Evolutionary conservation across 1,140 invertebrate species (phyloP).

Genomic region (Bilobella aurantiaca): DNA sequence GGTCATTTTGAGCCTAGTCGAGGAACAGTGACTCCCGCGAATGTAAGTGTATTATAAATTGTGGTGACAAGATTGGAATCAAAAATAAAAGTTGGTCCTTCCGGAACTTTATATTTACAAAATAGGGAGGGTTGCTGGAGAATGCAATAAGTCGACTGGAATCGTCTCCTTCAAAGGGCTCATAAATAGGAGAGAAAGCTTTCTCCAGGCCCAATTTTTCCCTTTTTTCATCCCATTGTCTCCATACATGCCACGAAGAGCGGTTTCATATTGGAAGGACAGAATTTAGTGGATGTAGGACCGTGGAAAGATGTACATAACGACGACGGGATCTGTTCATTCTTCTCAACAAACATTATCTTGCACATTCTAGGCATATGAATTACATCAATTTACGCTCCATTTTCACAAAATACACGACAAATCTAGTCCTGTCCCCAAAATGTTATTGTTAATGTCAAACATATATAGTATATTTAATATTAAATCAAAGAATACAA

Average conservation of each 20-base stretch:
- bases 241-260: neutral
- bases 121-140: constrained; percentile 16
- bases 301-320: too few relatives aligned
- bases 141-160: constrained; percentile 35
- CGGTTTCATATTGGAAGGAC: too few relatives aligned
- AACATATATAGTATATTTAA: too few relatives aligned
- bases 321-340: neutral
- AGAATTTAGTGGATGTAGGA: too few relatives aligned
- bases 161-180: constrained; percentile 33
- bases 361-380: constrained; percentile 2
- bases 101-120: constrained; percentile 25
- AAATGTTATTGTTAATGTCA: too few relatives aligned
- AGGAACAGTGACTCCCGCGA: constrained; percentile 6
- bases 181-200: constrained; percentile 29
- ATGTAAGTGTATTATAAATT: constrained; percentile 35
- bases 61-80: constrained; percentile 34
- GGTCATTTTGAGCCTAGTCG: constrained; percentile 7
- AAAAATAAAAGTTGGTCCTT: constrained; percentile 32
- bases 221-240: neutral
- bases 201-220: neutral
- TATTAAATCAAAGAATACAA: too few relatives aligned
- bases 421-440: too few relatives aligned
- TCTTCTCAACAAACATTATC: neutral
- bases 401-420: neutral
- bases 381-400: constrained; percentile 14